Evolutionary conservation across 1,140 invertebrate species (phyloP), one percentile per base, ranked within the genome.

Genomic region (Drosophila lacteicornis): DNA sequence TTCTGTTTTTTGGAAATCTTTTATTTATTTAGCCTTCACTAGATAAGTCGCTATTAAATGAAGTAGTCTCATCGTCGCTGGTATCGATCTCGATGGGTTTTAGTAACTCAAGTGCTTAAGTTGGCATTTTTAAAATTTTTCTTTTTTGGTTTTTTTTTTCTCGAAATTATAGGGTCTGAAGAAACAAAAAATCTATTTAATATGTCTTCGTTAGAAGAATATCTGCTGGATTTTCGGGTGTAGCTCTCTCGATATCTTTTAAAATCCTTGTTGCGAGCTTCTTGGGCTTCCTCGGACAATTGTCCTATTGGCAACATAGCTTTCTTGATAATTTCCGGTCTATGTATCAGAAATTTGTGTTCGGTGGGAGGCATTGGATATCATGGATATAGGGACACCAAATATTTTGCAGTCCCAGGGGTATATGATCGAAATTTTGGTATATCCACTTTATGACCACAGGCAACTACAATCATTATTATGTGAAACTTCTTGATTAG

Each of bases 301-400:
- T 59, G 42, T 46, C 43, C 57, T 30, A 59, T 59, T 22, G 57
- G 45, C n/a, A 58, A 43, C 7, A 58, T 15, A 19, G 56, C 56
- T n/a, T 58, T 25, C 22, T 42, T 6, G 13, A 58, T 45, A n/a
- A 58, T 17, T 13, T 43, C 7, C 25, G 56, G 30, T 19, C 56
- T 42, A 45, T 58, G 42, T 43, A 58, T 43, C 15, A 58, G 11
- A 27, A 33, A 42, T 30, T 45, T 58, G 19, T 58, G 56, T 7
- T n/a, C 40, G 6, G 42, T 43, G 8, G 42, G 40, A 9, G 56
- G 22, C 42, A 45, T 58, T 15, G 17, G 25, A 58, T 58, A 38
- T 42, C 56, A 45, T 11, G 3, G n/a, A 58, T 58, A 30, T n/a
- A 45, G 12, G 8, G 42, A 45, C n/a, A 43, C 36, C 36, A 12